Evolutionary conservation across 1,140 invertebrate genomes (phyloP), one percentile per base, ranked within the genome.

Genomic region (Pollicipes pollicipes): DNA sequence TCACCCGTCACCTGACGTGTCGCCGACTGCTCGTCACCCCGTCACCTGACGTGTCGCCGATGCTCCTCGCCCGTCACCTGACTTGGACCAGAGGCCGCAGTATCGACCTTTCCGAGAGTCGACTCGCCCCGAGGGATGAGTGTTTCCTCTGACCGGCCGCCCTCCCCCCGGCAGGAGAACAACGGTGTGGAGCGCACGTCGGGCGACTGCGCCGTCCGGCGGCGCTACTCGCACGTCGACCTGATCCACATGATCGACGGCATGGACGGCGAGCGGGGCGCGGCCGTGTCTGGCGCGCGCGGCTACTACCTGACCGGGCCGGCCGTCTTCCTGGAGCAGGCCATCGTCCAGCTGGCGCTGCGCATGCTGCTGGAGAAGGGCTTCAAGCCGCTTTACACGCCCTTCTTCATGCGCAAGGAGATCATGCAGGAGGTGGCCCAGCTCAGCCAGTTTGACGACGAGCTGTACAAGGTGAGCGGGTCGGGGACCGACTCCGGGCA

Each of bases 371-470:
- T 86, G 66, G 83, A 86, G n/a, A 91, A 90, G 76, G 88, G 87
- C 2, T 99, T 91, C 77, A 88, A 86, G 64, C 91, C 95, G 4
- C 80, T 99, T 0, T 98, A 97, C 76, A 97, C 96, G 8, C 97
- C 97, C 13, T 99, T 98, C 80, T 99, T 98, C 78, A 98, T 99
- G 95, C 86, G 88, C 30, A 99, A 99, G 82, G 95, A 98, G 77
- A 87, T 95, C 0, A 98, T 98, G 95, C 91, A 95, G 82, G 94
- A 99, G 85, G 97, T 99, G 13, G 97, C 97, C 0, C 97, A 99
- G 80, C 83, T 99, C 4, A 95, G 92, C 31, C 97, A 99, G 81
- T 99, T 99, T 82, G 97, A 99, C 79, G 97, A 99, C 76, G 97
- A 99, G 83, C 82, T 99, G 0, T 99, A 99, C 79, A 99, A 99